Conservation (phyloP, 1,140 invertebrate species). For the Meteorus sp. region DNA sequence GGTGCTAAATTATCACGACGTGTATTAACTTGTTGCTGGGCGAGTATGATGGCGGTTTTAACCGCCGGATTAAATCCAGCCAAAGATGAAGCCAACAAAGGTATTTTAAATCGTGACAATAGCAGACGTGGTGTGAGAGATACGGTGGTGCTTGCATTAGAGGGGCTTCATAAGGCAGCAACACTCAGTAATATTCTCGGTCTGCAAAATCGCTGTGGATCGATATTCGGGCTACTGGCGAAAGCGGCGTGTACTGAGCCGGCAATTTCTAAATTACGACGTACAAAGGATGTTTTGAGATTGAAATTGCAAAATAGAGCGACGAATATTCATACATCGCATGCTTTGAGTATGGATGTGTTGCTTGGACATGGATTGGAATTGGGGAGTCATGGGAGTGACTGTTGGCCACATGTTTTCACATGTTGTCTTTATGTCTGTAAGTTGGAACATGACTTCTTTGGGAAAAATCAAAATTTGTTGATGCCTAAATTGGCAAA, state of each 20-base stretch:
- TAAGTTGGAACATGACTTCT: conserved; percentile 85
- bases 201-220: conserved; percentile 82
- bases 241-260: conserved; percentile 73
- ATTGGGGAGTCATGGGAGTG: conserved; percentile 84
- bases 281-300: conserved; percentile 54
- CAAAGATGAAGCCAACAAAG: conserved; percentile 52
- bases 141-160: conserved; percentile 76
- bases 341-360: conserved; percentile 89
- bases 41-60: conserved; percentile 84
- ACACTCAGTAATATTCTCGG: conserved; percentile 73
- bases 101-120: conserved; percentile 56
- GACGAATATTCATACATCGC: conserved; percentile 76
- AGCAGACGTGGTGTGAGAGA: conserved; percentile 67
- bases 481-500: conserved; percentile 50
- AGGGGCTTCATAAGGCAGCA: conserved; percentile 84
- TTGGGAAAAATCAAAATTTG: conserved; percentile 67
- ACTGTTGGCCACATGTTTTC: conserved; percentile 93
- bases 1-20: conserved; percentile 67
- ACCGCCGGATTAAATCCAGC: conserved; percentile 70
- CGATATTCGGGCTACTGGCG: conserved; percentile 77
- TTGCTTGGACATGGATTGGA: conserved; percentile 79
- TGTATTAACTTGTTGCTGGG: conserved; percentile 90
- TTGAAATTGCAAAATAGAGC: conserved; percentile 60
- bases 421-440: conserved; percentile 87
- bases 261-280: conserved; percentile 56